Conservation (phyloP, 2,113 vertebrate genomes). For the Thryonomys swinderianus region DNA sequence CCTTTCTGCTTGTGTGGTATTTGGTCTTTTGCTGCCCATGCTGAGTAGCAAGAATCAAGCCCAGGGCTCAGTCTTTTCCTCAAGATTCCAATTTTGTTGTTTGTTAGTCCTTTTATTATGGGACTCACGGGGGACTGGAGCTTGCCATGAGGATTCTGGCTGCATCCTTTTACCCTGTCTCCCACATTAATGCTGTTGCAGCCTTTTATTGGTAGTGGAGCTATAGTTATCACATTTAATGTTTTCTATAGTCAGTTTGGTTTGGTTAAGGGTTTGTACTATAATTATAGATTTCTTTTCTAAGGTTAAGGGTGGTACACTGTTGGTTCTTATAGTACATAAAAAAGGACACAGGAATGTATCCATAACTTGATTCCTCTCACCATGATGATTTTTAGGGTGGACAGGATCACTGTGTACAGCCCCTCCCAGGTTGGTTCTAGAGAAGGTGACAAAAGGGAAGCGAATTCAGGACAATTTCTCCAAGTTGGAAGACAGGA, state of each 20-base stretch:
- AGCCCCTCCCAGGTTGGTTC: background rate
- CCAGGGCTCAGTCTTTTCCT: too few relatives aligned
- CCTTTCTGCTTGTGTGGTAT: too few relatives aligned
- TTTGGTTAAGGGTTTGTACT: background rate
- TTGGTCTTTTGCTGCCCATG: too few relatives aligned
- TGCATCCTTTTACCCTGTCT: too few relatives aligned
- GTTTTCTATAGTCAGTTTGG: background rate
- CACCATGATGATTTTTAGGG: background rate
- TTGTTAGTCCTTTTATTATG: too few relatives aligned
- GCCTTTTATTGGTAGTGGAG: background rate
- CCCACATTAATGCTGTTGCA: too few relatives aligned
- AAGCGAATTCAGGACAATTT: background rate
- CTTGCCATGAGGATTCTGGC: too few relatives aligned
- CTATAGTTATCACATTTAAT: background rate
- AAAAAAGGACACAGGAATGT: background rate
- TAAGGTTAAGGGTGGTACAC: background rate
- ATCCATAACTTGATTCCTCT: background rate
- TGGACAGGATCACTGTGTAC: background rate
- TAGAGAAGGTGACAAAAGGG: background rate
- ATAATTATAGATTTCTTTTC: background rate
- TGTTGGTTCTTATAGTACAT: background rate
- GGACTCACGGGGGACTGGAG: too few relatives aligned
- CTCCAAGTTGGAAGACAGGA: background rate
- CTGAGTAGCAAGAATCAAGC: too few relatives aligned
- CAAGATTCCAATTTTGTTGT: too few relatives aligned